A percentile compares a stretch with the other conserved stretches of the same genome.
These are phyloP conservation scores for Leptatherina wallacei DNA, from an alignment of 2,797 vertebrate genomes.

Conservation along the genomic window DNA sequence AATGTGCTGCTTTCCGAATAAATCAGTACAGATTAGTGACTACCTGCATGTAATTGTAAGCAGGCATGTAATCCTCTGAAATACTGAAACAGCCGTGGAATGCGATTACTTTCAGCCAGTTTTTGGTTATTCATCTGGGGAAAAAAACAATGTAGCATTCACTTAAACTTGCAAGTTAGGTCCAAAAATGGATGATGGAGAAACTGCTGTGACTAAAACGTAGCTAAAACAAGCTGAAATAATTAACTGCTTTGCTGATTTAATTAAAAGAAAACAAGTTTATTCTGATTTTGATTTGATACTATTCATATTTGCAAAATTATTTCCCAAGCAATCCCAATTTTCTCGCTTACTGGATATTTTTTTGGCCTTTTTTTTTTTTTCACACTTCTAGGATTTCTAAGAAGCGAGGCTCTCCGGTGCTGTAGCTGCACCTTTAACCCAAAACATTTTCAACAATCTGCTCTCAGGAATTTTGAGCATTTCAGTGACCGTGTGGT, in stretches of 20 bases:
- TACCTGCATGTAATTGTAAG: conserved; percentile 39
- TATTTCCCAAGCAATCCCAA: neutral
- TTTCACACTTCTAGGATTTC: neutral
- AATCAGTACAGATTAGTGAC: conserved; percentile 27
- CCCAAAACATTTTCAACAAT: neutral
- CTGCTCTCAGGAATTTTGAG: neutral
- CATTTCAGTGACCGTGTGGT: conserved; percentile 22
- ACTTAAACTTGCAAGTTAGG: conserved; percentile 13
- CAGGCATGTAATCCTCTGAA: conserved; percentile 36
- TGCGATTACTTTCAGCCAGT: conserved; percentile 29
- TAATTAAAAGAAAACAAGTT: conserved; percentile 1
- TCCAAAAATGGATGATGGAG: neutral
- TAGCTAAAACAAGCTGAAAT: neutral
- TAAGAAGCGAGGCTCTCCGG: neutral
- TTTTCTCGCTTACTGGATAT: neutral
- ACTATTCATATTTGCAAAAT: neutral
- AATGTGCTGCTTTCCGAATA: conserved; percentile 12
- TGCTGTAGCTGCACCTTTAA: conserved; percentile 6
- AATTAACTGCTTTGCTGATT: neutral
- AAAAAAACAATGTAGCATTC: neutral
- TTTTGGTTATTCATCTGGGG: conserved; percentile 15
- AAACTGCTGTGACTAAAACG: neutral
- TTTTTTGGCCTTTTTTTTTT: neutral
- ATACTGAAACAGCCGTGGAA: conserved; percentile 38
- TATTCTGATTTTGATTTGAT: neutral